Conservation (phyloP, 2,888 invertebrate genomes). For the Noctua fimbriata region DNA sequence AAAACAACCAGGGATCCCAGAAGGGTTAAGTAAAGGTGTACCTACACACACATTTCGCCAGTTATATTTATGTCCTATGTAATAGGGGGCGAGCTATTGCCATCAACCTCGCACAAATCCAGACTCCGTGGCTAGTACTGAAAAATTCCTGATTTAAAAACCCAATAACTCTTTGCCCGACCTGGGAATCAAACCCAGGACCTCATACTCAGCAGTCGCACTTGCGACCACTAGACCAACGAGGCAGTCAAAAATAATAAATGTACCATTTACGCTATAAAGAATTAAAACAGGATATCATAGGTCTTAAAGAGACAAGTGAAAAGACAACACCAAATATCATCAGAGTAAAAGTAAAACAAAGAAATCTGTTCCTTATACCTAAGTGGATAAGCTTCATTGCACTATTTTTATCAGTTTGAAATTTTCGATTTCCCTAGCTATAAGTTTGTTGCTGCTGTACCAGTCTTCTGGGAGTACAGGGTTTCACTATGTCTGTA, state of each 20-base stretch:
- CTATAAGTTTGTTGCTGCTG: slow-evolving; percentile 3
- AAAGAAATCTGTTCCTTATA: background rate
- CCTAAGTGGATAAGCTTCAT: background rate
- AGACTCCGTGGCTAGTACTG: too few species aligned
- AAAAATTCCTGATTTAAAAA: too few species aligned
- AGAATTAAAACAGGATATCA: background rate
- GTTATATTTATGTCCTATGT: too few species aligned
- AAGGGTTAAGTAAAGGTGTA: too few species aligned
- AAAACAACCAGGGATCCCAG: too few species aligned
- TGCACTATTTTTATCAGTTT: background rate
- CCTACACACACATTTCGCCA: too few species aligned
- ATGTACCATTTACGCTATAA: background rate
- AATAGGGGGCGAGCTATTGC: too few species aligned
- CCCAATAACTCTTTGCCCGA: too few species aligned
- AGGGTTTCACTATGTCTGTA: slow-evolving; percentile 1
- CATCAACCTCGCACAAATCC: too few species aligned
- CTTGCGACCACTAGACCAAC: background rate
- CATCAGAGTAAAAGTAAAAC: too few species aligned
- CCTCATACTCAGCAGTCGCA: background rate
- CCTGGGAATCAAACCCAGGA: too few species aligned
- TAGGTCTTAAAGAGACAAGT: background rate
- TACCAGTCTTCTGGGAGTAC: slow-evolving; percentile 4
- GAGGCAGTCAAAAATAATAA: background rate
- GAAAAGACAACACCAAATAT: background rate
- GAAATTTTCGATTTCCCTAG: background rate